Evolutionary conservation across 1,140 invertebrate genomes (phyloP).

Genomic region (Drosophila malerkotliana): DNA sequence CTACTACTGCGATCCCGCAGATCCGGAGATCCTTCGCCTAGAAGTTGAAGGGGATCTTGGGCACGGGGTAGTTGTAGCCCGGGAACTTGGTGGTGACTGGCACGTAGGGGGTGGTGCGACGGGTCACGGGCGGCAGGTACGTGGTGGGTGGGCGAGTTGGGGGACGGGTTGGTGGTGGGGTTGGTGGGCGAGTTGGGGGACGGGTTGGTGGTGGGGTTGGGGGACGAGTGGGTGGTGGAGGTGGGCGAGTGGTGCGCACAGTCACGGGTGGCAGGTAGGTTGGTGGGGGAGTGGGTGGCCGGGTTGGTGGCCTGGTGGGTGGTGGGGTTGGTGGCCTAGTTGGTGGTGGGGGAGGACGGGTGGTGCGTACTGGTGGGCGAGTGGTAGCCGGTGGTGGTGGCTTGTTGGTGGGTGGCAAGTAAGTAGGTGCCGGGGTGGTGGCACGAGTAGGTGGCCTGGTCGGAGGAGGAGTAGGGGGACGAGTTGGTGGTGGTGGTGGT

Average conservation of each 20-base stretch:
- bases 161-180: slow-evolving; percentile 27
- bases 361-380: slow-evolving; percentile 5
- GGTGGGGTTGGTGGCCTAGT: slow-evolving; percentile 20
- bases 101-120: slow-evolving; percentile 60
- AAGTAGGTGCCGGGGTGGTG: slow-evolving; percentile 48
- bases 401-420: slow-evolving; percentile 40
- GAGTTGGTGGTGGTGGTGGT: slow-evolving; percentile 40
- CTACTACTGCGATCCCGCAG: slow-evolving; percentile 69
- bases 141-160: slow-evolving; percentile 33
- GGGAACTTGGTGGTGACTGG: slow-evolving; percentile 61
- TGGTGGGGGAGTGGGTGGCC: slow-evolving; percentile 51
- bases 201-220: slow-evolving; percentile 30
- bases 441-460: slow-evolving; percentile 28
- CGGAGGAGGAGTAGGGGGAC: slow-evolving; percentile 34
- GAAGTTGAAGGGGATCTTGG: slow-evolving; percentile 83
- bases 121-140: slow-evolving; percentile 30
- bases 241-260: slow-evolving; percentile 31
- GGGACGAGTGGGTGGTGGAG: slow-evolving; percentile 31
- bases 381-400: slow-evolving; percentile 25
- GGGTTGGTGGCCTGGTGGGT: slow-evolving; percentile 40
- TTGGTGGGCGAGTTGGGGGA: slow-evolving; percentile 37
- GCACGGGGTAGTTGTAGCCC: slow-evolving; percentile 85
- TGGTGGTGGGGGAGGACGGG: slow-evolving; percentile 18
- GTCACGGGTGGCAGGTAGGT: slow-evolving; percentile 44
- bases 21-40: slow-evolving; percentile 65